Evolutionary conservation across 1,140 invertebrate genomes (phyloP), one percentile per base, ranked within the genome.

Genomic region (Episyrphus balteatus): DNA sequence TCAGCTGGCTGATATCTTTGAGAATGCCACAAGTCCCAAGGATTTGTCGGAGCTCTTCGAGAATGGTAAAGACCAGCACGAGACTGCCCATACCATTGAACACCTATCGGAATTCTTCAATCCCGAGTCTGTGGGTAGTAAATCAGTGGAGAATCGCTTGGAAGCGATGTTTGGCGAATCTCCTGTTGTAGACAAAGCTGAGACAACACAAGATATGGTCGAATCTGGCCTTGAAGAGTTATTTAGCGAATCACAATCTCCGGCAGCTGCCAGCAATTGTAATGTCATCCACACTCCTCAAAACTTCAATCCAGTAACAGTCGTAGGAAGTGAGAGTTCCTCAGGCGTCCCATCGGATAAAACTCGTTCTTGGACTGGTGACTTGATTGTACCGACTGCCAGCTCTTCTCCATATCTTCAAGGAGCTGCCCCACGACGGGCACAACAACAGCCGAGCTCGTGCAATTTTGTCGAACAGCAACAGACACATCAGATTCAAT

Each of bases 101-200:
- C 62, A 11, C 54, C 58, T 19, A 59, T 64, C 19, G 64, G 63
- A 66, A 49, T 61, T 66, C 51, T 66, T 66, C 42, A 59, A 54
- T 51, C 55, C 56, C 13, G 61, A 62, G 30, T 63, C 63, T 3
- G 47, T 50, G 18, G 33, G 36, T 13, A 47, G 39, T 18, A 67
- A 67, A 47, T 63, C 64, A 0, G 64, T 67, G 32, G 64, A 67
- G 45, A 68, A 57, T 3, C 59, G 65, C 3, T 46, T 68, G 13
- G 66, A 68, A 46, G 61, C 65, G n/a, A 68, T 68, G 62, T 68
- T 68, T 21, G 62, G 63, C 0, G 66, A 66, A 47, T 65, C 65
- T 5, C 61, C 64, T 0, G 65, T 68, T 33, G 56, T 56, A 9
- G 63, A 67, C 37, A 59, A 52, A 44, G 54, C 58, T 46, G 61